phyloP scores from a whole-genome alignment of 2,113 vertebrate genomes.

The Motacilla alba region DNA sequence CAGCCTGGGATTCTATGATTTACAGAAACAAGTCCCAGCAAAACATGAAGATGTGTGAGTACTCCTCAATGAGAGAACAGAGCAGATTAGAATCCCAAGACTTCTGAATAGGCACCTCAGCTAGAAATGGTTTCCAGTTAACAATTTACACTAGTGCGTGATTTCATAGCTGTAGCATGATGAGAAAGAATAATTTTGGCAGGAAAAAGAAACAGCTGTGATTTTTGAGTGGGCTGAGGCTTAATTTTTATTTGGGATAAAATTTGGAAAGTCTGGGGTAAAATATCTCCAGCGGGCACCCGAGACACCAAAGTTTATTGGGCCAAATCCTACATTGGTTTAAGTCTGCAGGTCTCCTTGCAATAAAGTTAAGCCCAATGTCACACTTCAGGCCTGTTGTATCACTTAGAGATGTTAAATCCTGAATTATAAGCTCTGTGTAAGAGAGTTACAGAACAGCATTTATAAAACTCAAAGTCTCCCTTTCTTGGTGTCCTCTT shows the following conservation, averaged over 20 bases:
- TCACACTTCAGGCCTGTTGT: neutral
- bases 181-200: constrained; percentile 12
- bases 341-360: neutral
- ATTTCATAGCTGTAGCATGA: neutral
- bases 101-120: neutral
- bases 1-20: neutral
- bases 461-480: constrained; percentile 53
- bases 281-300: neutral
- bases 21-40: neutral
- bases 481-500: constrained; percentile 22
- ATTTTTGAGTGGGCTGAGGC: constrained; percentile 6
- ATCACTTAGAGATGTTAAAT: constrained; percentile 49
- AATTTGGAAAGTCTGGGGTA: constrained; percentile 12
- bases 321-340: neutral
- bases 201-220: constrained; percentile 33
- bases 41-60: neutral
- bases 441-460: constrained; percentile 15
- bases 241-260: constrained; percentile 29
- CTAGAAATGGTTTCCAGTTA: neutral
- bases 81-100: neutral
- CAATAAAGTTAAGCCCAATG: neutral
- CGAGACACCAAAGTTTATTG: neutral
- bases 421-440: neutral
- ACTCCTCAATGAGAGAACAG: neutral
- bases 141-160: neutral